phyloP scores from a whole-genome alignment of 1,140 invertebrate genomes.

The Meloidogyne hapla region DNA sequence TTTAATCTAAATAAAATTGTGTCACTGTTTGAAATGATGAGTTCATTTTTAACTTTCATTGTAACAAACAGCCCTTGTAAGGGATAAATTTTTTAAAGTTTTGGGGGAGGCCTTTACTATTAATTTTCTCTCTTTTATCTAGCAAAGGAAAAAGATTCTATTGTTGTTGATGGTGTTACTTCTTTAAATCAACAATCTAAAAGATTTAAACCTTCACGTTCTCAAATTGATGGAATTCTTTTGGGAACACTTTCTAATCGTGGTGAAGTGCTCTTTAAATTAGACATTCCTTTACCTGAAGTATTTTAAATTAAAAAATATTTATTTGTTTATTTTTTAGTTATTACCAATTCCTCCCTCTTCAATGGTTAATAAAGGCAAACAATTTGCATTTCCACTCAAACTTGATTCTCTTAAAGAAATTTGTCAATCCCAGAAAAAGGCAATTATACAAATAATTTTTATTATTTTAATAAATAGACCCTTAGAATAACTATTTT shows the following conservation, averaged over 20 bases:
- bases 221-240: neutral
- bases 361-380: constrained; percentile 17
- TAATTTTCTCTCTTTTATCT: neutral
- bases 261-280: neutral
- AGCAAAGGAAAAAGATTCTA: neutral
- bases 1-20: too few relatives aligned
- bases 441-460: neutral
- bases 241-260: neutral
- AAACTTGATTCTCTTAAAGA: constrained; percentile 10
- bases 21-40: too few relatives aligned
- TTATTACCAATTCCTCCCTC: constrained; percentile 15
- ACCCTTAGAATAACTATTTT: too few relatives aligned
- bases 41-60: too few relatives aligned
- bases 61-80: too few relatives aligned
- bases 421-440: constrained; percentile 10
- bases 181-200: neutral
- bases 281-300: constrained; percentile 18
- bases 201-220: neutral
- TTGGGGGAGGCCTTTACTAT: neutral
- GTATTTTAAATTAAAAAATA: too few relatives aligned
- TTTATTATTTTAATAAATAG: too few relatives aligned
- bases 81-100: too few relatives aligned
- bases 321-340: constrained; percentile 6
- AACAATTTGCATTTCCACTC: neutral
- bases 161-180: neutral